phyloP scores from a whole-genome alignment of 2,888 invertebrate species.

The Leucania comma region DNA sequence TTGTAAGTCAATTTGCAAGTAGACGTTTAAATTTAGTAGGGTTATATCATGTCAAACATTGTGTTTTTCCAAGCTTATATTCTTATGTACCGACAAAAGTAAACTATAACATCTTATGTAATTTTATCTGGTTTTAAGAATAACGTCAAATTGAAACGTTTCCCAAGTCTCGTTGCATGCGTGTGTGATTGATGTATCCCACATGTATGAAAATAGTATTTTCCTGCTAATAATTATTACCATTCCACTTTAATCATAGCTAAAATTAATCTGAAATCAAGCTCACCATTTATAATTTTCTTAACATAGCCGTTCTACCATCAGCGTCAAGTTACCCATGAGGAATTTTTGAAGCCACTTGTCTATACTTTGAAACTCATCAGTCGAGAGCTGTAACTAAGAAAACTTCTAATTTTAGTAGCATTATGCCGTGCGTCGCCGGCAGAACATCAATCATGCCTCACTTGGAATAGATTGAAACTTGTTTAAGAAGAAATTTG shows the following conservation, averaged over 20 bases:
- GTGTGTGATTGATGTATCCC: background rate
- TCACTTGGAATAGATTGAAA: slow-evolving; percentile 69
- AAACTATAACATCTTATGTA: no score
- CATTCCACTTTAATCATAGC: background rate
- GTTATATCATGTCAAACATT: no score
- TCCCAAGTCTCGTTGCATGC: no score
- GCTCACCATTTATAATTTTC: background rate
- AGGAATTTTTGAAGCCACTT: slow-evolving; percentile 46
- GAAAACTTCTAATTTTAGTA: slow-evolving; percentile 77
- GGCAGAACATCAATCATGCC: slow-evolving; percentile 79
- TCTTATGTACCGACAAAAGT: no score
- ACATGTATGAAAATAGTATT: background rate
- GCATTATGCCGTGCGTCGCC: slow-evolving; percentile 75
- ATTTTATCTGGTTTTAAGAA: background rate
- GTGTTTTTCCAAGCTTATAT: no score
- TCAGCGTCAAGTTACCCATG: slow-evolving; percentile 42
- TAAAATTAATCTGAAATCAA: background rate
- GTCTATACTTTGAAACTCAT: slow-evolving; percentile 63
- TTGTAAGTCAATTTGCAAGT: no score
- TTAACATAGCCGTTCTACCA: slow-evolving; percentile 18
- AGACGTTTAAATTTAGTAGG: no score
- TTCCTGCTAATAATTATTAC: background rate
- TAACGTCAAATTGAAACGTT: background rate
- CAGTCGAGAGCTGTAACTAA: slow-evolving; percentile 65
- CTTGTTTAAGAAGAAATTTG: slow-evolving; percentile 60